These are phyloP conservation scores for Aporophyla lueneburgensis DNA, from an alignment of 2,888 invertebrate genomes.

Conservation along the genomic window DNA sequence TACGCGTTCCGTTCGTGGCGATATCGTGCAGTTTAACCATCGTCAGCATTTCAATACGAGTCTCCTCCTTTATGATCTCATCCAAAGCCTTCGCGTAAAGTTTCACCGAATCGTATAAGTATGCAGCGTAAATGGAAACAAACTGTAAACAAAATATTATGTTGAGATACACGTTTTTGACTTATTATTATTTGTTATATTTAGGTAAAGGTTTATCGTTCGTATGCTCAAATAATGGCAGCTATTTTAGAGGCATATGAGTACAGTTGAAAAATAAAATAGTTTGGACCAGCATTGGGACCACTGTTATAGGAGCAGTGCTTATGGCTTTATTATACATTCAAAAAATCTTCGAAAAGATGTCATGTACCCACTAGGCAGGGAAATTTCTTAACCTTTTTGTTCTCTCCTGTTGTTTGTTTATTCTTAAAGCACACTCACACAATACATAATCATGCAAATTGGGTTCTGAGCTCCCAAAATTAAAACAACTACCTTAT, in stretches of 20 bases:
- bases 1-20: constrained; percentile 96
- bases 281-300: neutral
- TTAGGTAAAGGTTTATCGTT: neutral
- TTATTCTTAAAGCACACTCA: neutral
- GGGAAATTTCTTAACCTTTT: neutral
- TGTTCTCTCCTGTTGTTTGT: neutral
- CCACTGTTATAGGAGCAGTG: neutral
- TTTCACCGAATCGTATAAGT: constrained; percentile 98
- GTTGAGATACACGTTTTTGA: constrained; percentile 9
- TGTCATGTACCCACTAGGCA: neutral
- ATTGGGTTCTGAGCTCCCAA: constrained; percentile 14
- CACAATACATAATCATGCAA: neutral
- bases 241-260: neutral
- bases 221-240: neutral
- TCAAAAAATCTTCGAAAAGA: neutral
- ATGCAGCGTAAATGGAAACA: constrained; percentile 97
- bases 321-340: neutral
- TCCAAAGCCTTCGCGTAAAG: constrained; percentile 97
- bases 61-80: constrained; percentile 92
- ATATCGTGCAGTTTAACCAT: constrained; percentile 92
- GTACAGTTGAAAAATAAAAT: neutral
- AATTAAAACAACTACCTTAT: constrained; percentile 83
- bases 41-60: constrained; percentile 87
- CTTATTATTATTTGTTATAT: neutral
- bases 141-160: constrained; percentile 89